Percentiles rank a stretch among this genome's conserved stretches.
Evolutionary conservation across 2,113 vertebrate species (phyloP).

Genomic region (Ploceus nigricollis): DNA sequence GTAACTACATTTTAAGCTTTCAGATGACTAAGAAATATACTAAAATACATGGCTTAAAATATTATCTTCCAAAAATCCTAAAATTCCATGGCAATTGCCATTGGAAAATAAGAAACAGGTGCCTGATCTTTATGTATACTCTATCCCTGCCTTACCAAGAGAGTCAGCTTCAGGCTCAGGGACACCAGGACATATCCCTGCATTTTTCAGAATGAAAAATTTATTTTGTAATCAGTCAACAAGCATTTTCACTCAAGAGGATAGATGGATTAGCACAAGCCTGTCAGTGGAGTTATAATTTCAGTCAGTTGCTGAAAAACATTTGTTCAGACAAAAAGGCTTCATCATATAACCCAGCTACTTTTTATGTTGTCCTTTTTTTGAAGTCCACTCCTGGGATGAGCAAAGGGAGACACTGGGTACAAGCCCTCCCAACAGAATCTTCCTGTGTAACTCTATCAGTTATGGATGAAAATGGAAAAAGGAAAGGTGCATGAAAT

Average conservation of each 20-base stretch:
- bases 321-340: not conserved
- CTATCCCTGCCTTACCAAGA: not conserved
- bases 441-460: not conserved
- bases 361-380: not conserved
- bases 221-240: not conserved
- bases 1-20: not conserved
- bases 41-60: not conserved
- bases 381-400: fast-evolving
- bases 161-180: not conserved
- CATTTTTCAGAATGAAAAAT: not conserved
- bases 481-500: not conserved
- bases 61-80: not conserved
- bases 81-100: not conserved
- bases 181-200: not conserved
- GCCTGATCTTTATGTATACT: not conserved
- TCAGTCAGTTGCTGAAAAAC: not conserved
- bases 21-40: not conserved
- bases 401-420: fast-evolving
- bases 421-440: not conserved
- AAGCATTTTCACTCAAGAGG: not conserved
- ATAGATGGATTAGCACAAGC: not conserved
- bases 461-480: not conserved
- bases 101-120: not conserved
- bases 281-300: not conserved
- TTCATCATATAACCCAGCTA: not conserved